Conservation (phyloP, 2,888 invertebrate species). For the Xylota segnis region DNA sequence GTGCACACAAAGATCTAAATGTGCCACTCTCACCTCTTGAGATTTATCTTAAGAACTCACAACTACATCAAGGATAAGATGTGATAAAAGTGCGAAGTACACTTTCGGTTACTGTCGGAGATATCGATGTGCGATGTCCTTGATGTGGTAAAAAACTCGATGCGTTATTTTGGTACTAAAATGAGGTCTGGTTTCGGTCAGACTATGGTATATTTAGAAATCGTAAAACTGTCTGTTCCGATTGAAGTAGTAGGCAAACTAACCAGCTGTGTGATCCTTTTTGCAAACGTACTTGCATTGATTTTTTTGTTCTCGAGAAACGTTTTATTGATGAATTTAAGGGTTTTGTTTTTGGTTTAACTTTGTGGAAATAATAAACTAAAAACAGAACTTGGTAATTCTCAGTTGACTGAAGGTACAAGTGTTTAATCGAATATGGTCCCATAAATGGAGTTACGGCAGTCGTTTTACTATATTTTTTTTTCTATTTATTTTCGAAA, state of each 20-base stretch:
- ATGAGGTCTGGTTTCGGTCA: not conserved
- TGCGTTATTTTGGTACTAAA: not conserved
- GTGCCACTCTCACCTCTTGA: not conserved
- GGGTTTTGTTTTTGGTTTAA: too few species aligned
- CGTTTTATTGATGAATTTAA: too few species aligned
- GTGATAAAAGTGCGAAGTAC: slow-evolving; percentile 22
- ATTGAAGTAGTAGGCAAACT: not conserved
- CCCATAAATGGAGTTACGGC: too few species aligned
- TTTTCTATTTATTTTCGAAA: too few species aligned
- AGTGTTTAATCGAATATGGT: too few species aligned
- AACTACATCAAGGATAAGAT: slow-evolving; percentile 20
- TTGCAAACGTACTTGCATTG: not conserved
- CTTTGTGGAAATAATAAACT: too few species aligned
- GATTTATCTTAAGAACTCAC: slow-evolving; percentile 2
- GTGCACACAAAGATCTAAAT: not conserved
- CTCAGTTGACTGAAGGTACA: too few species aligned
- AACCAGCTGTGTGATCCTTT: not conserved
- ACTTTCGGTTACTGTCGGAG: slow-evolving; percentile 8
- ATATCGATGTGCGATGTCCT: not conserved
- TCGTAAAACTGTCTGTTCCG: not conserved
- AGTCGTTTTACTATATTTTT: too few species aligned
- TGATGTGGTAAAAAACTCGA: not conserved
- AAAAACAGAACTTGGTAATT: too few species aligned
- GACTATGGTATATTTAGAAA: not conserved
- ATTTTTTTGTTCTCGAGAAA: not conserved